These are phyloP conservation scores for Archaeoteleia sp. DNA, from an alignment of 2,888 invertebrate genomes.

Conservation along the genomic window DNA sequence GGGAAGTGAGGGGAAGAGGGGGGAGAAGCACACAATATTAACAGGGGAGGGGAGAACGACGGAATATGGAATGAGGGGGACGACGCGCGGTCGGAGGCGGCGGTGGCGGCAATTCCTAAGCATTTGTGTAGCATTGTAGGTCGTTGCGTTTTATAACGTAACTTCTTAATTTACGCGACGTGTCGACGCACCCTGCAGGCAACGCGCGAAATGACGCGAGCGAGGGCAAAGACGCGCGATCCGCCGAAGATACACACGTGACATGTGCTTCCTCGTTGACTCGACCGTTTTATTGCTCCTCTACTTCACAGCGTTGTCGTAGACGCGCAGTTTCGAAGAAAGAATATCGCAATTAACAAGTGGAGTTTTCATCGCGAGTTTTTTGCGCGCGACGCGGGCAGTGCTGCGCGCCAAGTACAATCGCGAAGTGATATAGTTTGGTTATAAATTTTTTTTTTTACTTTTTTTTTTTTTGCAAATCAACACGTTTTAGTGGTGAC, in stretches of 20 bases:
- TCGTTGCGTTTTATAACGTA: constrained; percentile 72
- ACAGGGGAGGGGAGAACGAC: constrained; percentile 49
- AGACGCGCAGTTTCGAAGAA: too few relatives aligned
- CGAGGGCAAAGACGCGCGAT: constrained; percentile 33
- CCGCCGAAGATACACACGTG: constrained; percentile 42
- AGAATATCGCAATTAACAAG: too few relatives aligned
- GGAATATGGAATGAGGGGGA: constrained; percentile 33
- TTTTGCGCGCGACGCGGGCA: too few relatives aligned
- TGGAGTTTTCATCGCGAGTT: too few relatives aligned
- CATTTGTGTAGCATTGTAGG: constrained; percentile 71
- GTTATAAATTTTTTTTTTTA: too few relatives aligned
- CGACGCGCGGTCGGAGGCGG: constrained; percentile 43
- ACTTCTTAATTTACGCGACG: constrained; percentile 67
- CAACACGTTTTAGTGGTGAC: too few relatives aligned
- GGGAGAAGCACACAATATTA: constrained; percentile 14
- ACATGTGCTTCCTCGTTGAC: constrained; percentile 38
- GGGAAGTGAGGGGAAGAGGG: constrained; percentile 17
- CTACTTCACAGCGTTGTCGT: too few relatives aligned
- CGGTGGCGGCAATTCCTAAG: constrained; percentile 60
- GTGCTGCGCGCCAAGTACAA: too few relatives aligned
- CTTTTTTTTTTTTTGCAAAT: too few relatives aligned
- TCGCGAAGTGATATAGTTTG: too few relatives aligned
- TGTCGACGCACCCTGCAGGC: constrained; percentile 52
- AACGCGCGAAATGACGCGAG: constrained; percentile 50
- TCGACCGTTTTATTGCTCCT: constrained; percentile 14